phyloP scores from a whole-genome alignment of 2,797 vertebrate genomes.

The Bradypodion ventrale region DNA sequence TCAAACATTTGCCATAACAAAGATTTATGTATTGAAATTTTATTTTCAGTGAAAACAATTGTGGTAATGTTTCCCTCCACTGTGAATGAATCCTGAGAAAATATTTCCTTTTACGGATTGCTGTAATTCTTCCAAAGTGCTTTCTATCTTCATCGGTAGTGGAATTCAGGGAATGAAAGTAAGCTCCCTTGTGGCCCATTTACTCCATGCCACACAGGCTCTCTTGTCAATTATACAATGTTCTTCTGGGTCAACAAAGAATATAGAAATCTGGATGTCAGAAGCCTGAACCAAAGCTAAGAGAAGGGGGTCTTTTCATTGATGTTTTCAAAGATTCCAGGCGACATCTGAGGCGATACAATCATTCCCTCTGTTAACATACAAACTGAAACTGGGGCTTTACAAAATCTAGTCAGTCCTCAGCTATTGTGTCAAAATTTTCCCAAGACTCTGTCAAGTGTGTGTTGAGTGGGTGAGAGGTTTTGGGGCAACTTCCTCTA shows the following conservation, averaged over 20 bases:
- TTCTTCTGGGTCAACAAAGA: background rate
- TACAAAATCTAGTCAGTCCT: background rate
- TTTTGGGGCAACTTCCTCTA: background rate
- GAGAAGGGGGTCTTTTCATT: background rate
- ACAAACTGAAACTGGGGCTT: background rate
- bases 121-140: background rate
- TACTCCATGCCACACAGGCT: background rate
- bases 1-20: background rate
- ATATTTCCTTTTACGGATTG: background rate
- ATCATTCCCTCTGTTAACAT: background rate
- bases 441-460: background rate
- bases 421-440: background rate
- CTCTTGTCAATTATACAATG: background rate
- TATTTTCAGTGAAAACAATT: background rate
- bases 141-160: background rate
- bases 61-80: background rate
- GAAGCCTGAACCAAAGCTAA: background rate
- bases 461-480: background rate
- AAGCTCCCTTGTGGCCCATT: background rate
- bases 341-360: background rate
- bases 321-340: background rate
- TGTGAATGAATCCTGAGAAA: background rate
- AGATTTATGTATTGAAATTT: background rate
- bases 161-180: background rate
- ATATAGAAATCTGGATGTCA: background rate